Evolutionary conservation across 53 echinoderm and acorn worm species (phyloP).

Genomic region (Antedon mediterranea): DNA sequence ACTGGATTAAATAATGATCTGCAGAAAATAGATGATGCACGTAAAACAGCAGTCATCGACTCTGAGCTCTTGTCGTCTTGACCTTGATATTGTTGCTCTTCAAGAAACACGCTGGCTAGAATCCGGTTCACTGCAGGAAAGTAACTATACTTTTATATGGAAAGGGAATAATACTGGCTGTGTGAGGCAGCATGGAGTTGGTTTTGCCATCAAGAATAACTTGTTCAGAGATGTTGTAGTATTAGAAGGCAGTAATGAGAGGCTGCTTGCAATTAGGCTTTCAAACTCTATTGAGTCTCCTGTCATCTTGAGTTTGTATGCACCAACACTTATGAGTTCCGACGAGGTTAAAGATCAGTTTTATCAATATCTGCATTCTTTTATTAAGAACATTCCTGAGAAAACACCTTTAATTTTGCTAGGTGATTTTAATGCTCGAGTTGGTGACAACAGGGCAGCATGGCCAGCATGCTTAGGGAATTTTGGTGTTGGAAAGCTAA

Average conservation of each 20-base stretch:
- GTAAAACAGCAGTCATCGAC: constrained; percentile 21
- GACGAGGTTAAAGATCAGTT: constrained; percentile 15
- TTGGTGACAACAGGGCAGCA: too few relatives aligned
- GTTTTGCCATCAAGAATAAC: constrained; percentile 13
- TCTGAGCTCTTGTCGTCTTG: constrained; percentile 12
- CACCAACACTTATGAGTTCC: constrained; percentile 15
- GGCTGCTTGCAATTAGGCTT: not conserved
- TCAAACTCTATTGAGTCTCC: constrained; percentile 3
- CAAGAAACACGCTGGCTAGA: constrained; percentile 15
- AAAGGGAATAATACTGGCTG: constrained; percentile 10
- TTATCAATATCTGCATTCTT: constrained; percentile 7
- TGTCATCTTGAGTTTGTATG: constrained; percentile 17
- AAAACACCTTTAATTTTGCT: constrained; percentile 6
- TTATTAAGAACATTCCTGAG: not conserved
- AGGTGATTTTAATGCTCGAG: not conserved
- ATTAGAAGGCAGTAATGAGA: too few relatives aligned
- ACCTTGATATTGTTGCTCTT: constrained; percentile 6
- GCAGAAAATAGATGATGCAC: constrained; percentile 6
- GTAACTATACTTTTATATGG: not conserved
- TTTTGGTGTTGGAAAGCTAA: too few relatives aligned
- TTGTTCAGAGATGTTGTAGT: not conserved
- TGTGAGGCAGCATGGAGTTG: constrained; percentile 10
- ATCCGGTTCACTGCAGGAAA: not conserved
- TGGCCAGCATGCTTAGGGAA: too few relatives aligned
- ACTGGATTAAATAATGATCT: constrained; percentile 9